A percentile compares a stretch with the other conserved stretches of the same genome.
phyloP scores from a whole-genome alignment of 2,888 invertebrate genomes.

The Drosophila subquinaria region DNA sequence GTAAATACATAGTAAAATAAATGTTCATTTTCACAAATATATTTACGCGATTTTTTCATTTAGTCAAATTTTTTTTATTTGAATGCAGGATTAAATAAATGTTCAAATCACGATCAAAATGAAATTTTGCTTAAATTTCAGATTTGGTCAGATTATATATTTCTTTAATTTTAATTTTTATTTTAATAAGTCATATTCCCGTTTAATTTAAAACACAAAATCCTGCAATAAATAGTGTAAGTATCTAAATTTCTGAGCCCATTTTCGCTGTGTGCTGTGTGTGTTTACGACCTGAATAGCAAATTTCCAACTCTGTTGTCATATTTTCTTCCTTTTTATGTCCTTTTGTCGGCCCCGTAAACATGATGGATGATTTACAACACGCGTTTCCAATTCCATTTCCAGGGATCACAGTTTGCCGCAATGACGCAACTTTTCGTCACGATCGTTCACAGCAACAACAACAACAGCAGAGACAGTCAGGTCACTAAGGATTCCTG shows the following conservation, averaged over 20 bases:
- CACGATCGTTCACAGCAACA: conserved; percentile 32
- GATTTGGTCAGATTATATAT: no score
- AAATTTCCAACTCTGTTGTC: conserved; percentile 33
- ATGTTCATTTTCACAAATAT: no score
- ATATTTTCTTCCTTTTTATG: conserved; percentile 46
- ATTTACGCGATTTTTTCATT: no score
- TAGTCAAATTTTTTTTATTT: no score
- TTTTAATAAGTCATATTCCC: no score
- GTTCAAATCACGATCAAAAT: no score
- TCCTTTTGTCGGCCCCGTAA: conserved; percentile 38
- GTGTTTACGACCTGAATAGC: conserved; percentile 16
- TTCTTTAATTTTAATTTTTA: no score
- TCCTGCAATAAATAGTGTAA: no score
- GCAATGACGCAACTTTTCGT: conserved; percentile 68
- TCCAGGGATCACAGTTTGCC: conserved; percentile 61
- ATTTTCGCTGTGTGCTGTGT: background rate
- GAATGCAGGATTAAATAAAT: no score
- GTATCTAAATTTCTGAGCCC: background rate
- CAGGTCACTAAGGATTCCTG: conserved; percentile 43
- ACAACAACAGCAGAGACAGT: background rate
- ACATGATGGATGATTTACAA: conserved; percentile 48
- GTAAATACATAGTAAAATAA: no score
- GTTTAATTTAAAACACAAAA: no score
- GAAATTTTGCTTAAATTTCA: no score
- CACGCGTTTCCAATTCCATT: conserved; percentile 22